phyloP scores from a whole-genome alignment of 2,888 invertebrate genomes.

The Troides helena region DNA sequence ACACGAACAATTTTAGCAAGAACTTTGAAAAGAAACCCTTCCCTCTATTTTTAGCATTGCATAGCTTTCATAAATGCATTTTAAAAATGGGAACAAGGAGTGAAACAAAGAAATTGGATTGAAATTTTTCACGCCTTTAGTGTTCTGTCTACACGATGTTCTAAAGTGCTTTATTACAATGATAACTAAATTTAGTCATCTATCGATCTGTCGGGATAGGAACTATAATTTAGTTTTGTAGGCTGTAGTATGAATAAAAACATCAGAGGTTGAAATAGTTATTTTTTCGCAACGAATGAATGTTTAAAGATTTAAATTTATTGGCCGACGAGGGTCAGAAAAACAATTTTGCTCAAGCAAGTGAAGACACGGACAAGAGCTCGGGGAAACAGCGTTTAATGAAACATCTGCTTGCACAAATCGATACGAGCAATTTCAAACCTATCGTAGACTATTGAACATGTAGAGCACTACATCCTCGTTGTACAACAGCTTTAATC shows the following conservation, averaged over 20 bases:
- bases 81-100: constrained; percentile 26
- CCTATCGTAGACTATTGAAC: constrained; percentile 28
- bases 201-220: not conserved
- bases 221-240: not conserved
- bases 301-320: not conserved
- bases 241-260: not conserved
- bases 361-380: constrained; percentile 8
- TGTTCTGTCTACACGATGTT: constrained; percentile 12
- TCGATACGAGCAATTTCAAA: constrained; percentile 29
- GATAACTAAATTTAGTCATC: not conserved
- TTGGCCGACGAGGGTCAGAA: not conserved
- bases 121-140: constrained; percentile 23
- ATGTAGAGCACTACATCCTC: constrained; percentile 20
- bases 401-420: constrained; percentile 30
- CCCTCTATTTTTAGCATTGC: constrained; percentile 18
- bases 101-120: constrained; percentile 29
- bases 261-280: not conserved
- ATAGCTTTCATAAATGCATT: constrained; percentile 28
- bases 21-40: constrained; percentile 24
- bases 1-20: constrained; percentile 22
- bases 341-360: constrained; percentile 1
- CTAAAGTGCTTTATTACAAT: not conserved
- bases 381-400: constrained; percentile 26
- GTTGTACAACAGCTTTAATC: constrained; percentile 25
- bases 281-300: not conserved